Conservation (phyloP, 2,113 vertebrate species). For the Entosphenus tridentatus region DNA sequence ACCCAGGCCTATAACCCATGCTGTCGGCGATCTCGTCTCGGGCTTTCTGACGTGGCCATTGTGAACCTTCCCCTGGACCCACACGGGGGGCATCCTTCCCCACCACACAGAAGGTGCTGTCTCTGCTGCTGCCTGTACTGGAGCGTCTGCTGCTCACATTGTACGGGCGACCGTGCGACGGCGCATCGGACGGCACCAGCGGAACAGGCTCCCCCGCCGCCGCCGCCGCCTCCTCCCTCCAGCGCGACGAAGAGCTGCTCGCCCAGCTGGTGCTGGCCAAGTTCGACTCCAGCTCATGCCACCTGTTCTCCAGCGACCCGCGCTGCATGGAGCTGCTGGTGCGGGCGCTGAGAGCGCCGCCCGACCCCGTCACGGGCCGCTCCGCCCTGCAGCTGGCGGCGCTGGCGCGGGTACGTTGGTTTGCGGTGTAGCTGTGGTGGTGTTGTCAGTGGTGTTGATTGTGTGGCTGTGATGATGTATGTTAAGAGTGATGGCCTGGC, state of each 20-base stretch:
- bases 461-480: no score
- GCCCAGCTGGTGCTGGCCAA: slow-evolving; percentile 43
- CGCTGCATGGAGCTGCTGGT: slow-evolving; percentile 45
- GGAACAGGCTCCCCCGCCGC: slow-evolving; percentile 24
- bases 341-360: slow-evolving; percentile 27
- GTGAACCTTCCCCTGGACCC: no score
- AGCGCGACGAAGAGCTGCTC: slow-evolving; percentile 39
- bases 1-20: no score
- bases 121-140: slow-evolving; percentile 31
- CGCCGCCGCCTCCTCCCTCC: slow-evolving; percentile 20
- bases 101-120: slow-evolving; percentile 31
- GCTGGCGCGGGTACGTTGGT: slow-evolving; percentile 43
- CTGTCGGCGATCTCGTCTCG: no score
- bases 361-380: slow-evolving; percentile 23
- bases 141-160: slow-evolving; percentile 25
- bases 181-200: no score
- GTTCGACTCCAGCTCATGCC: slow-evolving; percentile 39
- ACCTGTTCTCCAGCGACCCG: slow-evolving; percentile 33
- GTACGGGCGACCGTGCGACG: no score
- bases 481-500: no score
- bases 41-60: no score
- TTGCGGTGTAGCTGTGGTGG: neutral
- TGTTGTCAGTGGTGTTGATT: no score
- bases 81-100: no score
- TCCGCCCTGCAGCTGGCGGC: slow-evolving; percentile 40